Conservation (phyloP, 2,113 vertebrate genomes). For the Pachycephala philippinensis region DNA sequence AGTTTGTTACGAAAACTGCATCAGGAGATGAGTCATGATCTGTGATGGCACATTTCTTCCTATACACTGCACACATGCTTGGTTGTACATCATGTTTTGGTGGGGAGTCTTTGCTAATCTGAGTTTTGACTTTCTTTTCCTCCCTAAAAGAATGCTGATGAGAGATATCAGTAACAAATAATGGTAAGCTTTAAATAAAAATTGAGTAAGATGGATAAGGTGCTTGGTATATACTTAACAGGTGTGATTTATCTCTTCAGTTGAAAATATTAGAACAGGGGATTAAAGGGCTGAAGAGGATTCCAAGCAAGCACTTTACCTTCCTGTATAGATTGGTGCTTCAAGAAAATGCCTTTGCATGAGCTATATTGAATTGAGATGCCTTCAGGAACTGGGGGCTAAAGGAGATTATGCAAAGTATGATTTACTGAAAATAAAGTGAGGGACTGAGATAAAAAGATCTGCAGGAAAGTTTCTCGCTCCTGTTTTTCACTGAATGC, state of each 20-base stretch:
- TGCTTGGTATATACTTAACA: neutral
- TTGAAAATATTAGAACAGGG: neutral
- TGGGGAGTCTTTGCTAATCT: neutral
- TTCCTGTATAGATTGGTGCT: neutral
- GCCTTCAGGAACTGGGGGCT: neutral
- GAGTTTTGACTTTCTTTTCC: neutral
- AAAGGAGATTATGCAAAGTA: neutral
- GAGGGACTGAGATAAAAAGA: neutral
- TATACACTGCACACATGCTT: neutral
- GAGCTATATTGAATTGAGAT: neutral
- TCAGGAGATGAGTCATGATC: neutral
- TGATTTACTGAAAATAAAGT: neutral
- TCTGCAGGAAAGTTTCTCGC: neutral
- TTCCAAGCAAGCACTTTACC: neutral
- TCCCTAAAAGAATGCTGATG: neutral
- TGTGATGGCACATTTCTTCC: neutral
- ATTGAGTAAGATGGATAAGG: neutral
- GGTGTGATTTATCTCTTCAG: neutral
- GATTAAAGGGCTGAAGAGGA: neutral
- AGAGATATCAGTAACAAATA: neutral
- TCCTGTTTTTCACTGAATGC: neutral
- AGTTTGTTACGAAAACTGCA: neutral
- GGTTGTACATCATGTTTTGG: neutral
- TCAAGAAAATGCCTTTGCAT: neutral
- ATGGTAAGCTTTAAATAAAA: neutral